Percentiles rank a stretch among this genome's conserved stretches.
phyloP scores from a whole-genome alignment of 2,113 vertebrate species.

The Limnothrissa miodon region DNA sequence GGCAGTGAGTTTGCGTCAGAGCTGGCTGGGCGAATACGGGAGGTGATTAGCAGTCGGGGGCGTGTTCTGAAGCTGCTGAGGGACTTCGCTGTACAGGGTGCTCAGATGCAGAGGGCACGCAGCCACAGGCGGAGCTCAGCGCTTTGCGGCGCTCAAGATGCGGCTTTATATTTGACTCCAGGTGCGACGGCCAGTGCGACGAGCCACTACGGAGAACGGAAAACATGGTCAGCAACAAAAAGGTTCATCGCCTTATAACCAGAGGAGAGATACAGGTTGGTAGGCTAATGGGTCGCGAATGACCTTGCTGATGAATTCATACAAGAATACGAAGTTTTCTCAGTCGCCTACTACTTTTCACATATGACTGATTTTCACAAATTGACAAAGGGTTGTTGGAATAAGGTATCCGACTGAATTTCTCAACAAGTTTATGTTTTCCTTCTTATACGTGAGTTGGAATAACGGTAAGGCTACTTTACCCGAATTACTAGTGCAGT shows the following conservation, averaged over 20 bases:
- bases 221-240: conserved; percentile 69
- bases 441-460: not conserved
- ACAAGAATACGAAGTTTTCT: not conserved
- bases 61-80: conserved; percentile 23
- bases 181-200: conserved; percentile 32
- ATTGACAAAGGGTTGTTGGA: not conserved
- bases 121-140: conserved; percentile 32
- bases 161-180: conserved; percentile 24
- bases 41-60: conserved; percentile 36
- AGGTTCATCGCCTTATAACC: conserved; percentile 54
- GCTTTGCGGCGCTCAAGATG: conserved; percentile 37
- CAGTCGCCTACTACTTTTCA: not conserved
- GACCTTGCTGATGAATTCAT: not conserved
- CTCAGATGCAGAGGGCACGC: conserved; percentile 34
- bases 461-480: not conserved
- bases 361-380: not conserved
- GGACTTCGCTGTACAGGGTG: conserved; percentile 29
- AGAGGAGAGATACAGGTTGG: conserved; percentile 72
- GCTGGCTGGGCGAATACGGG: conserved; percentile 30
- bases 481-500: not conserved
- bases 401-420: too few species aligned
- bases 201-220: conserved; percentile 28
- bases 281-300: conserved; percentile 16
- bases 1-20: not conserved
- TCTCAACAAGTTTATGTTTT: too few species aligned